Evolutionary conservation across 2,797 vertebrate genomes (phyloP), one percentile per base, ranked within the genome.

Genomic region (Sphenodon punctatus): DNA sequence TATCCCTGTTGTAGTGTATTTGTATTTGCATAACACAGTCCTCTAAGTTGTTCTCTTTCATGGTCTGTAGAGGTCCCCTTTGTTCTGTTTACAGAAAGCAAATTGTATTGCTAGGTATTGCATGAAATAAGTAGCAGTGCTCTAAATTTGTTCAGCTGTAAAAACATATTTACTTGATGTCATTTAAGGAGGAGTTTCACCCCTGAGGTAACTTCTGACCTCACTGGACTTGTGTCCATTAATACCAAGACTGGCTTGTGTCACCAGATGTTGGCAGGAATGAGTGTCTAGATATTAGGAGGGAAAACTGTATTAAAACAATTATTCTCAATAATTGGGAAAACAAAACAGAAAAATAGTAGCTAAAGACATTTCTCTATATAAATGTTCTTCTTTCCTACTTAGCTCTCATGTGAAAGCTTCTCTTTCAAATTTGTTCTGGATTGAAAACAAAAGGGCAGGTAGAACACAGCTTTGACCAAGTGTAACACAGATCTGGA

Each of bases 361-460:
- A 60, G 38, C 3, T 27, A 36, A 58, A 1, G 27, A 55, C 16
- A 25, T 32, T 86, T 42, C 55, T 85, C 59, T 41, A 42, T 14
- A 10, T 68, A 74, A 80, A n/a, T 63, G 16, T 75, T 70, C 82
- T 49, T 30, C 65, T 12, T 75, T 56, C 67, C 84, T 67, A 65
- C 9, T 23, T 69, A 61, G 55, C 11, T 88, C 16, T 63, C 22
- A 25, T 45, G 67, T 78, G 73, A 84, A 79, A 27, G 22, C 22
- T 59, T 58, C 85, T 45, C 38, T 68, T 89, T 64, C 13, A 8
- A 30, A 27, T 51, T 22, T 53, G 61, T 67, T 30, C 76, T 87
- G 59, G 70, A 78, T 74, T 78, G 36, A 85, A 53, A 67, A 76
- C 17, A 25, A 32, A 88, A 83, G 87, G 79, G n/a, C 2, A 1